Conservation (phyloP, 2,113 vertebrate species). For the Gallinago media region DNA sequence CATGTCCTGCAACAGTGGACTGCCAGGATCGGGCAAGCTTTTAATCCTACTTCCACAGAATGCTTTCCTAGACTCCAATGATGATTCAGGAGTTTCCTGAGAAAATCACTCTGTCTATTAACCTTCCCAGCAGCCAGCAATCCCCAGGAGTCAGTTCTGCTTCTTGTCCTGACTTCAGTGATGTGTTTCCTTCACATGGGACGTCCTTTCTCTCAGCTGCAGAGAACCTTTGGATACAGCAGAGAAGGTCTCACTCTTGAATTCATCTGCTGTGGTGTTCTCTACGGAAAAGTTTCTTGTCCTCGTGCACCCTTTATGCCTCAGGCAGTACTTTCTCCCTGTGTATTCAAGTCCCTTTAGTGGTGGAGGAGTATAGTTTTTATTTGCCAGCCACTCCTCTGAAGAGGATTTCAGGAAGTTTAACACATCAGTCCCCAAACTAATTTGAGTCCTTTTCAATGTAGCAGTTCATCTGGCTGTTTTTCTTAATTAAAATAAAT, state of each 20-base stretch:
- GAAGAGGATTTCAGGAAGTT: neutral
- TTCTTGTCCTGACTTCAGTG: neutral
- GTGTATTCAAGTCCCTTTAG: neutral
- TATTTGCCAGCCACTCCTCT: neutral
- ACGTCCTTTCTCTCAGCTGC: neutral
- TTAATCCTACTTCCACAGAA: neutral
- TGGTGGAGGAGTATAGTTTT: neutral
- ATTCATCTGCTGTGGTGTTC: neutral
- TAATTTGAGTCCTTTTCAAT: neutral
- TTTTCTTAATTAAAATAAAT: neutral
- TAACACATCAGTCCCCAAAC: neutral
- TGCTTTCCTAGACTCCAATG: neutral
- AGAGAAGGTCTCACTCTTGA: neutral
- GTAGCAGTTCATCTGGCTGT: neutral
- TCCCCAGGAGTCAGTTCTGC: neutral
- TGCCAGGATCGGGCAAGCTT: accelerated
- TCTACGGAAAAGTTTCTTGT: neutral
- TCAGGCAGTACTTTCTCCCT: neutral
- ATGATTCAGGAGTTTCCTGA: neutral
- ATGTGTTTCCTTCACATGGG: neutral
- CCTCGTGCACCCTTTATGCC: neutral
- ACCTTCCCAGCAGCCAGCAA: neutral
- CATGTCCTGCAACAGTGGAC: neutral
- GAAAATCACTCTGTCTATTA: neutral
- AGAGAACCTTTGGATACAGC: neutral